Percentiles rank a stretch among this genome's conserved stretches.
These are phyloP conservation scores for Rostratula benghalensis DNA, from an alignment of 2,113 vertebrate species.

Conservation along the genomic window DNA sequence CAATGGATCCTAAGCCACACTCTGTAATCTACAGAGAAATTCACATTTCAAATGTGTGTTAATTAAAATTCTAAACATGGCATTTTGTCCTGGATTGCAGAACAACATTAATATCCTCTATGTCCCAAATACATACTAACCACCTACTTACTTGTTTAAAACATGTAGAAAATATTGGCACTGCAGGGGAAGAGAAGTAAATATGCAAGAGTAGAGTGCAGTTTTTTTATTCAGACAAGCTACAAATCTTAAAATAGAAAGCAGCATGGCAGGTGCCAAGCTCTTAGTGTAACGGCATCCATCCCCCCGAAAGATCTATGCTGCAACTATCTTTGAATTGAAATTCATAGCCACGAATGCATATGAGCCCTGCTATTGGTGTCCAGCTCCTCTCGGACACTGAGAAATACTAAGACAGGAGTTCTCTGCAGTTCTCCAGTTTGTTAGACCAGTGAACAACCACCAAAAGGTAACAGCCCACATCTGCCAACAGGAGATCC, in stretches of 20 bases:
- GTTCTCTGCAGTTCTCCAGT: not conserved
- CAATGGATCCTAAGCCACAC: not conserved
- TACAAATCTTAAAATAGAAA: not conserved
- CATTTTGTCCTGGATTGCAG: not conserved
- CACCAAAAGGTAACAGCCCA: not conserved
- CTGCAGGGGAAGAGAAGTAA: not conserved
- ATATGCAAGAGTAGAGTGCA: not conserved
- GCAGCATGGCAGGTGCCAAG: not conserved
- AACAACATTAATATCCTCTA: not conserved
- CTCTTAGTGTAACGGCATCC: not conserved
- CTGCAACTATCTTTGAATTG: not conserved
- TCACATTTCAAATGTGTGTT: not conserved
- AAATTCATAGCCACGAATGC: not conserved
- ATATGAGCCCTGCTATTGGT: not conserved
- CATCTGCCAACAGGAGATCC: not conserved
- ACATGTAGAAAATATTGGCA: not conserved
- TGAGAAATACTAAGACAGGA: not conserved
- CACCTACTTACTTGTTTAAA: not conserved
- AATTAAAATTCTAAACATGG: not conserved
- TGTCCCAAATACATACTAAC: slow-evolving; percentile 35
- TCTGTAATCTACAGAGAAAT: not conserved
- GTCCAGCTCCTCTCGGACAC: not conserved
- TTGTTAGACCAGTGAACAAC: not conserved
- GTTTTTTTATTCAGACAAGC: slow-evolving; percentile 1
- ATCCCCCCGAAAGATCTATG: not conserved